Base-by-base conservation (phyloP, 2,113 vertebrate species). In the Alligator sinensis region DNA sequence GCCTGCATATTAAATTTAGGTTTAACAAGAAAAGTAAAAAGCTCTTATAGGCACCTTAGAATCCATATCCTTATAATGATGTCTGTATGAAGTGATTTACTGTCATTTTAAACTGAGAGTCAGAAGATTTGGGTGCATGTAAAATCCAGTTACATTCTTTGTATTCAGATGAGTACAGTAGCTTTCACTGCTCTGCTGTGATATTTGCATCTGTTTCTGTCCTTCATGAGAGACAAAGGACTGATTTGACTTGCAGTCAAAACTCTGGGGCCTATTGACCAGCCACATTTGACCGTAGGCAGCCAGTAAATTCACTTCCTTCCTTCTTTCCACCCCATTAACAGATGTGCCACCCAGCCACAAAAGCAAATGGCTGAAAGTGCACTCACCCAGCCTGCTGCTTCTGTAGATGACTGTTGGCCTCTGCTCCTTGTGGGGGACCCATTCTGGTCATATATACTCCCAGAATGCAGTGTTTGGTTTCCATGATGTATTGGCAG, bases 211-310 rank as follows among this genome's bases (percentile, higher is more conserved):
- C 86, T 94, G 79, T 84, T 90, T 97, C 94, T 95, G 95, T 87
- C 78, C 59, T 92, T 94, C 80, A 9, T 96, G 94, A 94, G 96
- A 88, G 95, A 96, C 91, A 94, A 92, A 58, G 86, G 96, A 87
- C 92, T 92, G 86, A 90, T 96, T 61, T 0, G 0, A 87, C 82
- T 96, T 94, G 91, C 30, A 38, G 11, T 21, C 38, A 94, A 97
- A 94, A 91, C 61, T 34, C 63, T 83, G 92, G 87, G 64, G 84
- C 80, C 93, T 61, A 47, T 75, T 89, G 84, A 87, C 77, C 84
- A 95, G 80, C 85, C 66, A 47, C 82, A 12, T 80, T 59, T 1
- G 0, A 11, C 62, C 79, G 55, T 34, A 70, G 84, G 24, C 47
- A 95, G 93, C 90, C 92, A 92, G 93, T 92, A 92, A 95, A 88